These are phyloP conservation scores for Drosophila fuyamai DNA, from an alignment of 1,140 invertebrate species.

Conservation along the genomic window DNA sequence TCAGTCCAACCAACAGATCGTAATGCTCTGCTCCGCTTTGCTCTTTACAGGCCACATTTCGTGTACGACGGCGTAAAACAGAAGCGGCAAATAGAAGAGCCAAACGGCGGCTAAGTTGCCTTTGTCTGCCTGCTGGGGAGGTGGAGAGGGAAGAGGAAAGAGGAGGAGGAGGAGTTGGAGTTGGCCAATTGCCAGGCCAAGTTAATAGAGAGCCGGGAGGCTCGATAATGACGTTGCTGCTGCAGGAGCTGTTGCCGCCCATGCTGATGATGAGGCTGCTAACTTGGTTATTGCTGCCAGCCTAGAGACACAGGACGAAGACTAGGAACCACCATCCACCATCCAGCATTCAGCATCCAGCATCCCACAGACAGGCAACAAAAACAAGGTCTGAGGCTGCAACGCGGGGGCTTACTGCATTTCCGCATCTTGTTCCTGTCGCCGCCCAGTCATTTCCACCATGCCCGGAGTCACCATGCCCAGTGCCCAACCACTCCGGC, in stretches of 20 bases:
- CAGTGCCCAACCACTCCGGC: slow-evolving; percentile 56
- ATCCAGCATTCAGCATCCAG: background rate
- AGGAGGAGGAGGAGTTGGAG: slow-evolving; percentile 28
- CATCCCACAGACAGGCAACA: slow-evolving; percentile 28
- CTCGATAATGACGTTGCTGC: slow-evolving; percentile 76
- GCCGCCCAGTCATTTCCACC: slow-evolving; percentile 29
- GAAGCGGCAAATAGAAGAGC: slow-evolving; percentile 47
- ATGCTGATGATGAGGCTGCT: slow-evolving; percentile 76
- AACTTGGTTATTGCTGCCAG: slow-evolving; percentile 79
- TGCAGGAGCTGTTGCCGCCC: slow-evolving; percentile 44
- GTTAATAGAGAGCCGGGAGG: slow-evolving; percentile 71
- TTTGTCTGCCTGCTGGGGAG: slow-evolving; percentile 49
- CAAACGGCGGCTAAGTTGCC: slow-evolving; percentile 42
- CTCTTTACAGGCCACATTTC: slow-evolving; percentile 54
- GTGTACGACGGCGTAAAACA: slow-evolving; percentile 46
- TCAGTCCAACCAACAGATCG: slow-evolving; percentile 72
- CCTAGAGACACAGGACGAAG: slow-evolving; percentile 46
- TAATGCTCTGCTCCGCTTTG: slow-evolving; percentile 45
- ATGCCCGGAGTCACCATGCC: slow-evolving; percentile 43
- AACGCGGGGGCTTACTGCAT: slow-evolving; percentile 66
- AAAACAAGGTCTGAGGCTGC: slow-evolving; percentile 16
- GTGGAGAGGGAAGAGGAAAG: background rate
- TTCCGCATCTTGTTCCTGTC: slow-evolving; percentile 75
- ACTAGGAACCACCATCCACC: slow-evolving; percentile 4
- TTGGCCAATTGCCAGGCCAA: slow-evolving; percentile 67